Evolutionary conservation across 2,797 vertebrate species (phyloP), one percentile per base, ranked within the genome.

Genomic region (Karalla daura): DNA sequence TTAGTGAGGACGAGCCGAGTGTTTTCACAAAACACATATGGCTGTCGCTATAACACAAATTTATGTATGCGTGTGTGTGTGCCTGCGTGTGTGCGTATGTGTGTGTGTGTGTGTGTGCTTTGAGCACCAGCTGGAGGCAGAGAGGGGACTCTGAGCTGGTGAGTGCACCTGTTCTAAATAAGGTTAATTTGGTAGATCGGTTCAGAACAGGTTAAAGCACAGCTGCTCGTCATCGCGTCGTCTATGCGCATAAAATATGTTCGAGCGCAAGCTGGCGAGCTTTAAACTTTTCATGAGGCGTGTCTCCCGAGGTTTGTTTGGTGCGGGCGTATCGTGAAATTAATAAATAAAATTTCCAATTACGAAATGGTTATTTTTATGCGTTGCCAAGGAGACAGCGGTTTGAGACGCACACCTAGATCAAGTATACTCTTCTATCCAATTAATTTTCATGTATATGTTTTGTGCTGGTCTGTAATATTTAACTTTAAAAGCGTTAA

Each of bases 171-270:
- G 82, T 33, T 87, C 74, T 47, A 59, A 79, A 73, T 61, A 59
- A 76, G 53, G 78, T 80, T 79, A 86, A 87, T 67, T n/a, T 84
- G 83, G 75, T 76, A 61, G 71, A 84, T 65, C 81, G 80, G 70
- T 72, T 82, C 61, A 64, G 67, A 84, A 74, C 67, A 83, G 78
- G 84, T 87, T 80, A 74, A 85, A 74, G 61, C 67, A 68, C 67
- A 77, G 58, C 61, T 32, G 20, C 60, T 50, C 6, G 7, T 54
- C 37, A 69, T 72, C 28, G 27, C 32, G 66, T 60, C 71, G 49
- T 62, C 3, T 17, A 35, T 69, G 27, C 66, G 32, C 52, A 39
- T 58, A 45, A 37, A 18, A 5, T 44, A 17, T 13, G n/a, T 32
- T 7, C 46, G 25, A 43, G 45, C 47, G 45, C 2, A 56, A 7